Evolutionary conservation across 1,140 invertebrate species (phyloP).

Genomic region (Rhysida immarginata): DNA sequence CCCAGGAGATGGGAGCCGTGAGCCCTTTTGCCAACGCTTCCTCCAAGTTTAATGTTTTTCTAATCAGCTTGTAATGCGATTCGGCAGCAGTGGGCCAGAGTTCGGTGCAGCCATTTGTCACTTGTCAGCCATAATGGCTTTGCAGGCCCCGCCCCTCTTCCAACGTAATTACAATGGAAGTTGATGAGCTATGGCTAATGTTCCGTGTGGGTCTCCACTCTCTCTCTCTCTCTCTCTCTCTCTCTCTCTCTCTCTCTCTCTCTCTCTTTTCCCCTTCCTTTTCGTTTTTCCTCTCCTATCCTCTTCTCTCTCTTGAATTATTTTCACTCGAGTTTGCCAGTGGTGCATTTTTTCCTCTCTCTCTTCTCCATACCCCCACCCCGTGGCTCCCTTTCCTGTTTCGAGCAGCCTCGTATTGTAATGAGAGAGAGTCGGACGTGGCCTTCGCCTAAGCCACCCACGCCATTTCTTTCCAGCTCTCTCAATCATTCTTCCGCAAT

Average conservation of each 20-base stretch:
- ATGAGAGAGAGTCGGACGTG: too few relatives aligned
- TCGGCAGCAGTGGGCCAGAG: constrained; percentile 9
- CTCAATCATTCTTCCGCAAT: too few relatives aligned
- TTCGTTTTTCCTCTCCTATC: not conserved
- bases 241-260: constrained; percentile 16
- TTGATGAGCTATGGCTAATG: constrained; percentile 10
- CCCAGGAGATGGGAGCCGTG: too few relatives aligned
- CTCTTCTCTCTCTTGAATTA: too few relatives aligned
- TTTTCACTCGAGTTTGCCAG: not conserved
- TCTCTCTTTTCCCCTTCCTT: constrained; percentile 9
- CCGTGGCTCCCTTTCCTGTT: too few relatives aligned
- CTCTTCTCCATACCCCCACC: too few relatives aligned
- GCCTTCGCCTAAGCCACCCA: too few relatives aligned
- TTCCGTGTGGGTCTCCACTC: constrained; percentile 2
- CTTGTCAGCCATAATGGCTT: constrained; percentile 10
- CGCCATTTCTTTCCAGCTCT: too few relatives aligned
- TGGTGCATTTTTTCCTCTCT: not conserved
- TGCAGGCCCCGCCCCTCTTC: constrained; percentile 7
- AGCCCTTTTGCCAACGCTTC: not conserved
- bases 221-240: constrained; percentile 10
- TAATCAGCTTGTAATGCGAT: constrained; percentile 9
- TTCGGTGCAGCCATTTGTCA: constrained; percentile 8
- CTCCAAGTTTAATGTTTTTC: constrained; percentile 6
- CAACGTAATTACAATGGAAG: constrained; percentile 8
- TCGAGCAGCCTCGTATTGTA: too few relatives aligned